Percentiles rank a stretch among this genome's conserved stretches.
phyloP scores from a whole-genome alignment of 2,888 invertebrate species.

The Sinhomidia bicolor region DNA sequence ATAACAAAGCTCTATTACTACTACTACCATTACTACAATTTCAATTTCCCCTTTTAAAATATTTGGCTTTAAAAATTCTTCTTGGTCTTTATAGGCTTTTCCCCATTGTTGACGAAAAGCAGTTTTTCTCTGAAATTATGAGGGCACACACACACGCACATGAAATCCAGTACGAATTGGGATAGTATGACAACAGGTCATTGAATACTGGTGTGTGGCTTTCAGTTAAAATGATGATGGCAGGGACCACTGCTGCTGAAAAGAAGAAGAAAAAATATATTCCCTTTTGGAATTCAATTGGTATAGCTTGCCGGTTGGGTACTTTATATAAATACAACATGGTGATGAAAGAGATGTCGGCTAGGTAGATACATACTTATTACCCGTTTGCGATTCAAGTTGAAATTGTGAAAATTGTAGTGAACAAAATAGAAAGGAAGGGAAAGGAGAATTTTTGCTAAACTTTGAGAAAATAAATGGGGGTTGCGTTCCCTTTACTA shows the following conservation, averaged over 20 bases:
- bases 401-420: too few species aligned
- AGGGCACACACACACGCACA: neutral
- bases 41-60: constrained; percentile 63
- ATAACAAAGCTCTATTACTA: too few species aligned
- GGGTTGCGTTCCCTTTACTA: too few species aligned
- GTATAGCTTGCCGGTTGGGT: neutral
- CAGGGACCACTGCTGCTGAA: neutral
- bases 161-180: too few species aligned
- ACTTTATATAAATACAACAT: too few species aligned
- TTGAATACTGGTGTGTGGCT: neutral
- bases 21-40: too few species aligned
- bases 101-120: constrained; percentile 28
- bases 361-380: too few species aligned
- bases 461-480: too few species aligned
- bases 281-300: neutral
- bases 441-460: too few species aligned
- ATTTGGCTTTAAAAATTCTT: constrained; percentile 20
- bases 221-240: constrained; percentile 32
- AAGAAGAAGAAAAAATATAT: neutral
- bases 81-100: constrained; percentile 29
- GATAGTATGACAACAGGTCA: neutral
- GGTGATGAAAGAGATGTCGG: too few species aligned
- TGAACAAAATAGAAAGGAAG: too few species aligned
- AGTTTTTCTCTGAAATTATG: constrained; percentile 12
- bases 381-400: too few species aligned